Percentiles rank a stretch among this genome's conserved stretches.
Conservation (phyloP, 2,113 vertebrate species). For the Ceratotherium simum region DNA sequence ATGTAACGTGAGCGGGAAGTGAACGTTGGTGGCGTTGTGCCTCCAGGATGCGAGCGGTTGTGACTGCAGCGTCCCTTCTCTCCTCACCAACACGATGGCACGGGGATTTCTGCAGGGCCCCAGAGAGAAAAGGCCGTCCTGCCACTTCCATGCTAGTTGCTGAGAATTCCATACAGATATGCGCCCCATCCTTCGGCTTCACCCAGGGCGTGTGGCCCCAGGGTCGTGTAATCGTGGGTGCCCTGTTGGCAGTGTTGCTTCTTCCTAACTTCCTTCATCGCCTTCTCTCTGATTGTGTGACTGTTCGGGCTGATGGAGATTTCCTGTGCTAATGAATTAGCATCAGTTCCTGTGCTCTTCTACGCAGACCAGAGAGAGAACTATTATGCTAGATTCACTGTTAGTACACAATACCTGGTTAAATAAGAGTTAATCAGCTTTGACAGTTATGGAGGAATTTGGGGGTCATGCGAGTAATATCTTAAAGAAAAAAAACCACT, state of each 20-base stretch:
- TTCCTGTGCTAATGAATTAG: background rate
- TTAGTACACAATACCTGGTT: background rate
- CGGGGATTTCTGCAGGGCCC: background rate
- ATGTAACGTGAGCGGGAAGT: background rate
- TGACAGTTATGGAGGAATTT: background rate
- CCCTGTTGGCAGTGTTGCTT: background rate
- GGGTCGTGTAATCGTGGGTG: background rate
- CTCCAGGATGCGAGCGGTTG: background rate
- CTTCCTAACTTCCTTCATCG: background rate
- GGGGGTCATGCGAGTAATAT: background rate
- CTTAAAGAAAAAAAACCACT: background rate
- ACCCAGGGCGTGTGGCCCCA: no score
- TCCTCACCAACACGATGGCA: background rate
- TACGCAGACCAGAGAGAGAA: background rate
- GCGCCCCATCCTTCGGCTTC: background rate
- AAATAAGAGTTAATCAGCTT: background rate
- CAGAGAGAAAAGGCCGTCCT: background rate
- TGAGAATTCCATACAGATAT: background rate
- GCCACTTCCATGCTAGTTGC: background rate
- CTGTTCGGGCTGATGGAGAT: background rate
- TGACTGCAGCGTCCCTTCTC: background rate
- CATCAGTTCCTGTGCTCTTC: background rate
- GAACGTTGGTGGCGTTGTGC: background rate
- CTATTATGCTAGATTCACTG: background rate
- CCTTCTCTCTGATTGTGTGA: background rate